Evolutionary conservation across 2,797 vertebrate genomes (phyloP).

Genomic region (Sebastes glaucus): DNA sequence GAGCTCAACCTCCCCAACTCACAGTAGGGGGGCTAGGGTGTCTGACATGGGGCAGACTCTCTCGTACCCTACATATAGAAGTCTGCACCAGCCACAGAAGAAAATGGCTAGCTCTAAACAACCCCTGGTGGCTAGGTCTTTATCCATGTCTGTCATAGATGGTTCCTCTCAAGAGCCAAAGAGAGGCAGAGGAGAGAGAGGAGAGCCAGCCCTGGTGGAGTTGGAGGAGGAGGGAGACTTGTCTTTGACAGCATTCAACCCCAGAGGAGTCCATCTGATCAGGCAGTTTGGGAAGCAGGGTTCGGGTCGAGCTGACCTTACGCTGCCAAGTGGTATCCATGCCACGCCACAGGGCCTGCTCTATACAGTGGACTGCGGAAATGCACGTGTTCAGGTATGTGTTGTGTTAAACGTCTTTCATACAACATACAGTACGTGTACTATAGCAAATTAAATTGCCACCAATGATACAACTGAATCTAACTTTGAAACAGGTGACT

Average conservation of each 20-base stretch:
- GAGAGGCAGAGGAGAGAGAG: slow-evolving; percentile 55
- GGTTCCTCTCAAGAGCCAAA: slow-evolving; percentile 55
- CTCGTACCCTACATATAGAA: slow-evolving; percentile 29
- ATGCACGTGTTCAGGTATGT: slow-evolving; percentile 83
- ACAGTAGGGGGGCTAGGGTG: slow-evolving; percentile 3
- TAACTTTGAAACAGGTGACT: slow-evolving; percentile 71
- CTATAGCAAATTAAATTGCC: neutral
- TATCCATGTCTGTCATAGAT: slow-evolving; percentile 82
- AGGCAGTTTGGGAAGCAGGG: slow-evolving; percentile 86
- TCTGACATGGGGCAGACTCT: slow-evolving; percentile 32
- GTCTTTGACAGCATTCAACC: slow-evolving; percentile 14
- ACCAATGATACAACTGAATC: slow-evolving; percentile 1
- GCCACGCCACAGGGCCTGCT: slow-evolving; percentile 81
- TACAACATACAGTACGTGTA: neutral
- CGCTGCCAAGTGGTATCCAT: slow-evolving; percentile 84
- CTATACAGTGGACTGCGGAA: slow-evolving; percentile 87
- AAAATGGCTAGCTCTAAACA: slow-evolving; percentile 29
- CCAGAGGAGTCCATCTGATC: slow-evolving; percentile 62
- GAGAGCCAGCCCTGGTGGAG: slow-evolving; percentile 57
- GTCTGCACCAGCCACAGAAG: slow-evolving; percentile 36
- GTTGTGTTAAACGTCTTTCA: neutral
- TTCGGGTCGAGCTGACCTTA: slow-evolving; percentile 84
- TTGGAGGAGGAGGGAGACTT: slow-evolving; percentile 69
- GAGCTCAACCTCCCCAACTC: slow-evolving; percentile 29
- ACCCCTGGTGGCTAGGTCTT: slow-evolving; percentile 63